Evolutionary conservation across 2,113 vertebrate genomes (phyloP).

Genomic region (Zeus faber): DNA sequence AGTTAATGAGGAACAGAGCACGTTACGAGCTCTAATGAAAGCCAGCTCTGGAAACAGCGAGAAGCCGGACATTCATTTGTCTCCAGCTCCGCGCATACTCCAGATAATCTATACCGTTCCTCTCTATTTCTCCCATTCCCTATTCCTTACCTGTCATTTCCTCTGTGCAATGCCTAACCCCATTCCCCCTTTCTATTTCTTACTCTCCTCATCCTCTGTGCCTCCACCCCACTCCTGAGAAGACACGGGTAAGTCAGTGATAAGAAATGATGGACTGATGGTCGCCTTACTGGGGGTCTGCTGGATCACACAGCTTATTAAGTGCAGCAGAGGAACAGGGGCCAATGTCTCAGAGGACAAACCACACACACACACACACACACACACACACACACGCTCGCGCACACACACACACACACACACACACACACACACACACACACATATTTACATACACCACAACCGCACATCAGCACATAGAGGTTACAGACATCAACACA

Average conservation of each 20-base stretch:
- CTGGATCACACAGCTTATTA: background rate
- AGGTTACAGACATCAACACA: too few species aligned
- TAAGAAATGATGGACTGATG: background rate
- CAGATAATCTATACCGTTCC: background rate
- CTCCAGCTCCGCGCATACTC: background rate
- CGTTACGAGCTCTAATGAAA: background rate
- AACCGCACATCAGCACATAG: too few species aligned
- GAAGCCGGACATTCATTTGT: background rate
- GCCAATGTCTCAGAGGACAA: background rate
- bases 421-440: background rate
- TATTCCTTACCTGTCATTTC: background rate
- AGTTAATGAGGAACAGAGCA: background rate
- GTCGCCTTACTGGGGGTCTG: background rate
- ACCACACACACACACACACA: background rate
- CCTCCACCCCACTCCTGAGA: too few species aligned
- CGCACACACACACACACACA: background rate
- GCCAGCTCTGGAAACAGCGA: background rate
- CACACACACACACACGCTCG: background rate
- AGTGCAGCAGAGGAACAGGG: background rate
- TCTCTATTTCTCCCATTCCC: background rate
- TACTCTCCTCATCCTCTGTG: background rate
- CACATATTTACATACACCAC: too few species aligned
- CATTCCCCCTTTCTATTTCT: background rate
- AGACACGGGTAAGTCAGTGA: background rate
- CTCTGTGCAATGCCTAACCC: background rate